A percentile compares a stretch with the other conserved stretches of the same genome.
Conservation (phyloP, 2,113 vertebrate genomes). For the Menura novaehollandiae region DNA sequence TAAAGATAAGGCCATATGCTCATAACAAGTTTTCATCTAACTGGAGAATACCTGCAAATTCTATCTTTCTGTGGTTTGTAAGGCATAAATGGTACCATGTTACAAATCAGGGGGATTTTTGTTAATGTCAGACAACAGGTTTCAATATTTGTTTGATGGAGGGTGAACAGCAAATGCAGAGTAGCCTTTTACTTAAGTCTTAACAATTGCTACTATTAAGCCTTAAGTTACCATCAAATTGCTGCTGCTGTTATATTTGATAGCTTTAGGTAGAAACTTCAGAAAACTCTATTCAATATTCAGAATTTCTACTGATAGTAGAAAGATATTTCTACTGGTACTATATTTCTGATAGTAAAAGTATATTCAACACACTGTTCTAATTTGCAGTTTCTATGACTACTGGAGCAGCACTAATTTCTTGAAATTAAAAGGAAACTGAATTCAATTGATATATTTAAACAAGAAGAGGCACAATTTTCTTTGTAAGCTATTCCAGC, state of each 20-base stretch:
- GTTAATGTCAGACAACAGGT: neutral
- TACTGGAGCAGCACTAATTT: constrained; percentile 1
- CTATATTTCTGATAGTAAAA: too few species aligned
- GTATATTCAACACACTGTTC: neutral
- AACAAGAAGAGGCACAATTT: neutral
- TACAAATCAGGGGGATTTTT: neutral
- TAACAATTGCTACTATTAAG: neutral
- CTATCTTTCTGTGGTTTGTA: neutral
- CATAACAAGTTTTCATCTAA: neutral
- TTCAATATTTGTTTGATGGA: neutral
- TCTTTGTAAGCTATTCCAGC: neutral
- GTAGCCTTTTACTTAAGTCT: neutral
- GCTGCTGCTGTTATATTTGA: neutral
- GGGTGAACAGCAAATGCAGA: neutral
- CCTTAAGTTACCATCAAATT: neutral
- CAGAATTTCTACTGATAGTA: neutral
- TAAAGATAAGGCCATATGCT: neutral
- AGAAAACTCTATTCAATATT: neutral
- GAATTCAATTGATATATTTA: neutral
- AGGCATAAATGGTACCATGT: neutral
- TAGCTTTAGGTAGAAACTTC: neutral
- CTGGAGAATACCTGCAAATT: neutral
- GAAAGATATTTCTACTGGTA: too few species aligned
- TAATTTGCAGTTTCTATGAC: constrained; percentile 17
- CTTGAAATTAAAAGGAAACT: neutral